Base-by-base conservation (phyloP, 2,113 vertebrate species). In the Piprites chloris region DNA sequence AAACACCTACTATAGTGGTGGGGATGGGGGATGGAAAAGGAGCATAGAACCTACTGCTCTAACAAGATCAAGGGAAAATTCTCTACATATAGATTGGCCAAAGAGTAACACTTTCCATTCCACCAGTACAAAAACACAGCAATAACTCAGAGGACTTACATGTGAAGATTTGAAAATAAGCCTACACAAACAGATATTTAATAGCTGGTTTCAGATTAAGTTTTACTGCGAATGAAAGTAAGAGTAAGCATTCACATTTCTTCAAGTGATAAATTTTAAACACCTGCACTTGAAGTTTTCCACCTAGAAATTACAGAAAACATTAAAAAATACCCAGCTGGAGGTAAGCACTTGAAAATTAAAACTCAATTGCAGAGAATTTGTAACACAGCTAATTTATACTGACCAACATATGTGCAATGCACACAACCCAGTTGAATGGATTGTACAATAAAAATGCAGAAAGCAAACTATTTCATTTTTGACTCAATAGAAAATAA, bases 1-100 rank as follows among this genome's bases (percentile, higher is more conserved):
- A 76, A 56, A 71, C 23, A 82, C 8, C 2, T 11, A 75, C 44
- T 33, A 23, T 14, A 9, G 27, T 23, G 27, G 18, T 23, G 21
- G 14, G 50, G 9, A 2, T 49, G 32, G 7, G 21, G 37, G 30
- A 15, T 47, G 6, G 32, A 8, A 11, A 75, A 76, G 50, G 23
- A 52, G 33, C 6, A 13, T 6, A 83, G 8, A 94, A 73, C 10
- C 89, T 90, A 37, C 6, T 87, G 42, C 46, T 89, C 50, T 84
- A 92, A 89, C 8, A 69, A 93, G 71, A 95, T 56, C 32, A 89
- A 90, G 44, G 49, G 80, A 80, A 81, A 93, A 96, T 82, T 93
- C 53, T 80, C 92, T 71, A 55, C 21, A 78, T 8, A 27, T 58
- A 85, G 76, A 88, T 35, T 87, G 71, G 80, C 56, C 82, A 95